Base-by-base conservation (phyloP, 2,797 vertebrate species). In the Eutrigla gurnardus region DNA sequence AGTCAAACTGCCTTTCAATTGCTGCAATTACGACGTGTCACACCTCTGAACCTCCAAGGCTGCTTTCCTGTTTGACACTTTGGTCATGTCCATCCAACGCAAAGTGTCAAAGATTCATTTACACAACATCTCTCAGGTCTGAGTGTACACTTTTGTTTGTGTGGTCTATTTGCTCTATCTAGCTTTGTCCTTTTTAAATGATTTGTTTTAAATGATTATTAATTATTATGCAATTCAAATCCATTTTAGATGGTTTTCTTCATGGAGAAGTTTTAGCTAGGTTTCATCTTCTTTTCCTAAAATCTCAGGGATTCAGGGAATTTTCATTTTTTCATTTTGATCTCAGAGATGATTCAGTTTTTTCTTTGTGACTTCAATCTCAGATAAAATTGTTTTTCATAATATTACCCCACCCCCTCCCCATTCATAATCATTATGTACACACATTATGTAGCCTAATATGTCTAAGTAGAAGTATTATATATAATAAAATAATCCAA, bases 1-100 rank as follows among this genome's bases (percentile, higher is more conserved):
- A 32, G 18, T 32, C 61, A 4, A 35, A 59, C 60, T 67, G 46
- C 14, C 25, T 59, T 52, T 75, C 65, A 79, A 73, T 80, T 72
- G 66, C 67, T 55, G 65, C 61, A 74, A 71, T 85, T 14, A 71
- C 12, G 62, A 17, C n/a, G 37, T 37, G 0, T 78, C 65, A 25
- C 79, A 66, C 77, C 69, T 74, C 63, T 39, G 3, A 72, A 64
- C 61, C 80, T 63, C 65, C 70, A 60, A 35, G 35, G 0, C 4
- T 50, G 74, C 3, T 61, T 25, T 57, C 72, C 70, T 83, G 53
- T 75, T 76, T 25, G 39, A 58, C 83, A 66, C 71, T n/a, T 47
- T n/a, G 52, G 42, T 33, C 32, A 7, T 43, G 50, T 62, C 49
- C 66, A 64, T 15, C 54, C 54, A 57, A 17, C 11, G 15, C 25